Conservation (phyloP, 37 sponge, comb jelly and placozoan species). For the Haliclona indistincta region DNA sequence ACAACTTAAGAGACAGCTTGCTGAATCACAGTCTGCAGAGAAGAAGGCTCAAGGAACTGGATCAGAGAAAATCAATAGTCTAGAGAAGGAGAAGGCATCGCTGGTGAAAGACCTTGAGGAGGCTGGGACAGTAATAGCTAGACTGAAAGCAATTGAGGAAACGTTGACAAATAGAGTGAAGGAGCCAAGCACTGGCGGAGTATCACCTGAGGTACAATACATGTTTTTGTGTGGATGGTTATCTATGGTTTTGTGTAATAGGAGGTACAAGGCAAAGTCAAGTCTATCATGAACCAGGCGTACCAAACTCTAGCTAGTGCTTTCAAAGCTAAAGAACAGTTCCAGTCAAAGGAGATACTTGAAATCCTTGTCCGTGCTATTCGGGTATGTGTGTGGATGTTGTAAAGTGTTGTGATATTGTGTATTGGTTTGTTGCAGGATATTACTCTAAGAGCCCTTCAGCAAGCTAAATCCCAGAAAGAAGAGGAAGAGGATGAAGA, state of each 20-base stretch:
- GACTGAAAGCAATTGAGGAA: not conserved
- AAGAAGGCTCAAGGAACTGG: not conserved
- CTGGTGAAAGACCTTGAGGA: slow-evolving; percentile 38
- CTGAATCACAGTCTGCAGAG: slow-evolving; percentile 11
- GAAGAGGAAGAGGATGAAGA: slow-evolving; percentile 15
- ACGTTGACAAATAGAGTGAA: not conserved
- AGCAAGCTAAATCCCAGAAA: not conserved
- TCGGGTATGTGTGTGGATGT: slow-evolving; percentile 35
- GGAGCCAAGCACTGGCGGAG: not conserved
- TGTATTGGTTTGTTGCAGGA: slow-evolving; percentile 27
- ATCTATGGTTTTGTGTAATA: not conserved
- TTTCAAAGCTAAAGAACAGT: slow-evolving; percentile 54
- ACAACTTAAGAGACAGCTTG: slow-evolving; percentile 10
- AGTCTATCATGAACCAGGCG: slow-evolving; percentile 85
- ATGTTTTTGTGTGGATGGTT: too few relatives aligned
- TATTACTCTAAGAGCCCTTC: slow-evolving; percentile 62
- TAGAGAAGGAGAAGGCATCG: slow-evolving; percentile 14
- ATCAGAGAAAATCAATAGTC: slow-evolving; percentile 1
- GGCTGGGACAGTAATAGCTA: not conserved
- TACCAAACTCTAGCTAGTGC: slow-evolving; percentile 59
- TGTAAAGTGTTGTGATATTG: not conserved
- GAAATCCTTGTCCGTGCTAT: slow-evolving; percentile 43
- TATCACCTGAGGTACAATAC: not conserved
- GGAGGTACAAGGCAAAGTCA: slow-evolving; percentile 65
- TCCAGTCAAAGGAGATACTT: slow-evolving; percentile 44